These are phyloP conservation scores for Lethrus apterus DNA, from an alignment of 1,140 invertebrate genomes.

Conservation along the genomic window DNA sequence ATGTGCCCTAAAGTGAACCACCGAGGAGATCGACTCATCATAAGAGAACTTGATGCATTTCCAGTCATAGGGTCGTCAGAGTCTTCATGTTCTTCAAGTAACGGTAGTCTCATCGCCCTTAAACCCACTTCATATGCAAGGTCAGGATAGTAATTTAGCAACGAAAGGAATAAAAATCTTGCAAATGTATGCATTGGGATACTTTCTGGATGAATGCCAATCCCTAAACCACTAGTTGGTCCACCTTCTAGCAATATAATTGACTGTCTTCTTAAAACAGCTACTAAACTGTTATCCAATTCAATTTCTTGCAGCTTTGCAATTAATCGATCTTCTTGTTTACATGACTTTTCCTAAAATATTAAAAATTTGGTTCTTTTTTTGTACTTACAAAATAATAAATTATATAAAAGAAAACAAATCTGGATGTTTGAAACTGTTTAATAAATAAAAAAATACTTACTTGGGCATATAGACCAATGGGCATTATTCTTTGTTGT, in stretches of 20 bases:
- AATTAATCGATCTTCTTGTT: conserved; percentile 72
- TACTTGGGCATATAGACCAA: conserved; percentile 69
- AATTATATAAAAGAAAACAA: too few relatives aligned
- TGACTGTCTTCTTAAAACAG: conserved; percentile 52
- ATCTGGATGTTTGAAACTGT: too few relatives aligned
- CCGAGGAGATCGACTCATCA: conserved; percentile 53
- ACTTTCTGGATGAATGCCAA: conserved; percentile 67
- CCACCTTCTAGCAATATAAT: conserved; percentile 61
- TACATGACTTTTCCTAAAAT: conserved; percentile 56
- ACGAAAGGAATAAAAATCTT: conserved; percentile 66
- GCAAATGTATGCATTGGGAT: conserved; percentile 80
- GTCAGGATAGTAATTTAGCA: conserved; percentile 65
- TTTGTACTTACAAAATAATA: too few relatives aligned
- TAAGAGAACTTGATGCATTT: conserved; percentile 41
- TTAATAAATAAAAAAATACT: conserved; percentile 14
- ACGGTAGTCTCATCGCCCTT: conserved; percentile 61
- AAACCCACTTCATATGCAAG: conserved; percentile 65
- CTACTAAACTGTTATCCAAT: conserved; percentile 59
- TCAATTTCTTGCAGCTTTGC: conserved; percentile 67
- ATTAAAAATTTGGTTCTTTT: too few relatives aligned
- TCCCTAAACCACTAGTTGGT: conserved; percentile 65
- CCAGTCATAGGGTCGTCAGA: conserved; percentile 46
- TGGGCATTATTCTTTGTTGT: conserved; percentile 70
- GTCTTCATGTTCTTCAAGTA: conserved; percentile 69
- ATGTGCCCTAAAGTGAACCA: conserved; percentile 70